Percentiles rank a stretch among this genome's conserved stretches.
phyloP scores from a whole-genome alignment of 1,140 invertebrate genomes.

The Pygmarrhopalites habei region DNA sequence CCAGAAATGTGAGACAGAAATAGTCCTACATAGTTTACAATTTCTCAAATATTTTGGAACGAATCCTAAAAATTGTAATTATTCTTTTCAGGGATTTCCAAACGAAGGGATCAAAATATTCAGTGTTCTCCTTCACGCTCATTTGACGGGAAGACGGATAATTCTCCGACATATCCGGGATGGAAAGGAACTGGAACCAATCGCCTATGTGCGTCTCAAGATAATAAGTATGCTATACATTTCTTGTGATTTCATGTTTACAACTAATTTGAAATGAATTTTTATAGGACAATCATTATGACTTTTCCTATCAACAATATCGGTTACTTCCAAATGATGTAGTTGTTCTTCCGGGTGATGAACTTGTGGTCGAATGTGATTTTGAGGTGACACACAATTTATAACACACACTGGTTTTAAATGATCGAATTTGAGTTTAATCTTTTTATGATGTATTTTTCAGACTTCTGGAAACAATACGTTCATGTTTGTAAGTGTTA shows the following conservation, averaged over 20 bases:
- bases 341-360: conserved; percentile 65
- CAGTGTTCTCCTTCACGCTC: conserved; percentile 69
- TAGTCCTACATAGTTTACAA: too few species aligned
- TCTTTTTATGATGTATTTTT: too few species aligned
- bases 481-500: too few species aligned
- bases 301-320: conserved; percentile 73
- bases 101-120: conserved; percentile 68
- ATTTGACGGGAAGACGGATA: conserved; percentile 67
- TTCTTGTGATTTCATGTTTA: too few species aligned
- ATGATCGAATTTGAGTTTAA: too few species aligned
- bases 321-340: conserved; percentile 63
- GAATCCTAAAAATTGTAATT: too few species aligned
- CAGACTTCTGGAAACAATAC: too few species aligned
- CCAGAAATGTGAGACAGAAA: conserved; percentile 47
- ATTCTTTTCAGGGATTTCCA: conserved; percentile 49
- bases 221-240: too few species aligned
- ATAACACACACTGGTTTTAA: too few species aligned
- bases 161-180: conserved; percentile 67
- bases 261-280: too few species aligned
- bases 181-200: conserved; percentile 62
- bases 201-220: conserved; percentile 66
- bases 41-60: too few species aligned
- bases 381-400: conserved; percentile 61
- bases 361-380: conserved; percentile 69
- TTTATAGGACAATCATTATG: conserved; percentile 65